These are phyloP conservation scores for Gopherus flavomarginatus DNA, from an alignment of 2,113 vertebrate species.

Conservation along the genomic window DNA sequence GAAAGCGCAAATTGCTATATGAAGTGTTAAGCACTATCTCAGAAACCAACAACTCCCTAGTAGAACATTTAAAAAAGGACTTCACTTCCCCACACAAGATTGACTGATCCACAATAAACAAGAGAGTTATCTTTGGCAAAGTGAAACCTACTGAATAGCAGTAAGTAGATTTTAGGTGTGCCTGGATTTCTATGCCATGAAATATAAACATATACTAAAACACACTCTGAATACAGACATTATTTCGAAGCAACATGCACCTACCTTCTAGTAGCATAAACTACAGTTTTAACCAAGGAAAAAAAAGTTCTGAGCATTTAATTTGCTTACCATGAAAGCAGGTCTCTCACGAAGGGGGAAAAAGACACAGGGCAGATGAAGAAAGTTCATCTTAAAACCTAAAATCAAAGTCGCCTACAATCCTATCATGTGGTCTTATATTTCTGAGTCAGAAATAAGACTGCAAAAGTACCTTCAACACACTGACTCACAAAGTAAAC, in stretches of 20 bases:
- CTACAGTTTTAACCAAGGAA: not conserved
- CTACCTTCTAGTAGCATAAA: not conserved
- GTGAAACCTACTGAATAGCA: not conserved
- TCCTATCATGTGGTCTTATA: not conserved
- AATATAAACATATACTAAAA: not conserved
- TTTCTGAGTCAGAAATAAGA: not conserved
- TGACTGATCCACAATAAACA: slow-evolving; percentile 11
- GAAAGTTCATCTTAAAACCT: not conserved
- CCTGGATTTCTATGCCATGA: not conserved
- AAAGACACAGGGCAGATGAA: not conserved
- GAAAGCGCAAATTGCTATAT: not conserved
- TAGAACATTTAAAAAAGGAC: not conserved
- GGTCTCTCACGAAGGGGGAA: not conserved
- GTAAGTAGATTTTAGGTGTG: not conserved
- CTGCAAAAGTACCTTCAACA: not conserved
- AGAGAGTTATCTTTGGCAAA: not conserved
- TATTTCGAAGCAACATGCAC: not conserved
- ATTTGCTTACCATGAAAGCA: slow-evolving; percentile 5
- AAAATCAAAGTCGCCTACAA: not conserved
- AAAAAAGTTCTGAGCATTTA: not conserved
- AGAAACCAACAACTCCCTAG: not conserved
- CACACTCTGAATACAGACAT: not conserved
- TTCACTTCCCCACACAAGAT: not conserved
- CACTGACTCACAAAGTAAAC: not conserved
- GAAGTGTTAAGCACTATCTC: not conserved